Conservation (phyloP, 2,113 vertebrate species). For the Paradisaea rubra region DNA sequence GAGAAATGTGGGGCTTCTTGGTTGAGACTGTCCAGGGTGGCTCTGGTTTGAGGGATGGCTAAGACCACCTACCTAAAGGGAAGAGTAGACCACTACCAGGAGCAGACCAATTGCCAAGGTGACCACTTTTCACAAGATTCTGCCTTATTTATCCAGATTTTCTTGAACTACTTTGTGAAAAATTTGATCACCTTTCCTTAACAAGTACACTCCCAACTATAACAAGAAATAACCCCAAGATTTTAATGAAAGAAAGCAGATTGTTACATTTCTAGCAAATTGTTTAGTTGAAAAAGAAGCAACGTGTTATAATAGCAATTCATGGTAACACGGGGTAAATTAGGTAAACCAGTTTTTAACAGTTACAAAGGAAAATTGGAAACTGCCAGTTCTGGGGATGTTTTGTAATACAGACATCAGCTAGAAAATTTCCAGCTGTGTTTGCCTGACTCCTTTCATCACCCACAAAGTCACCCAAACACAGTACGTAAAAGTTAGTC, state of each 20-base stretch:
- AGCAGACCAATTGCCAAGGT: background rate
- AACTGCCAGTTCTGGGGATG: background rate
- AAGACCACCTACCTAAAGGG: background rate
- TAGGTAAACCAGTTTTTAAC: background rate
- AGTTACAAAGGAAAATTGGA: background rate
- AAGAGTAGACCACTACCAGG: background rate
- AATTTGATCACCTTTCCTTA: background rate
- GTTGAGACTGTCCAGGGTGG: background rate
- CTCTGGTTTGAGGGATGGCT: background rate
- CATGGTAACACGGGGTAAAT: background rate
- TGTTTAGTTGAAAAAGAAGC: background rate
- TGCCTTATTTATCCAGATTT: background rate
- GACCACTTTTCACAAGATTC: background rate
- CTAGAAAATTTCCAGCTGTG: background rate
- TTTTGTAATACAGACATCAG: background rate
- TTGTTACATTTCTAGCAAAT: background rate
- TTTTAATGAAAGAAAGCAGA: background rate
- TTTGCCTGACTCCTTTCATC: background rate
- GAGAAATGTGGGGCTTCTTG: background rate
- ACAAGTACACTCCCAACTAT: background rate
- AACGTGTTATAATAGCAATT: background rate
- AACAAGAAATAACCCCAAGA: background rate
- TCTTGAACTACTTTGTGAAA: background rate
- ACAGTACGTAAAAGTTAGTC: background rate
- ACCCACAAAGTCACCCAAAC: background rate